These are phyloP conservation scores for Oxytorus armatus DNA, from an alignment of 2,888 invertebrate species.

Conservation along the genomic window DNA sequence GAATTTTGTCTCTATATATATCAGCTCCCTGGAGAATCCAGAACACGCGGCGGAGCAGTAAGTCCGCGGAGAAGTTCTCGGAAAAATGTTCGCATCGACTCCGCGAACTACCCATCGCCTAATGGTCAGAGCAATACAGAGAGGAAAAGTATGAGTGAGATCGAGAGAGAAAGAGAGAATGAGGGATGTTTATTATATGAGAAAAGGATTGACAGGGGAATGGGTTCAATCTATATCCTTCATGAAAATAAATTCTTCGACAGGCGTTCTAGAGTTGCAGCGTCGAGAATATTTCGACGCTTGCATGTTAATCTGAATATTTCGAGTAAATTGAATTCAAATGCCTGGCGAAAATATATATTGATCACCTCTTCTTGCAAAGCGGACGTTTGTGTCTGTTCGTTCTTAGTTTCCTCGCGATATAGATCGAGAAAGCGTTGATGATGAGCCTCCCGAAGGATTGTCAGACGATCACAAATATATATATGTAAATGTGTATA, in stretches of 20 bases:
- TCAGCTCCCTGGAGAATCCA: constrained; percentile 36
- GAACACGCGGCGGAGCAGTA: constrained; percentile 40
- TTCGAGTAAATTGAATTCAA: constrained; percentile 51
- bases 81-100: constrained; percentile 25
- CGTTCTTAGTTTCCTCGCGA: constrained; percentile 23
- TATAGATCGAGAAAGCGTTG: constrained; percentile 1
- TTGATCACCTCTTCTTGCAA: constrained; percentile 34
- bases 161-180: not conserved
- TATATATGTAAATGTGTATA: not conserved
- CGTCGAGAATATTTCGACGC: constrained; percentile 38
- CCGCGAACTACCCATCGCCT: constrained; percentile 1
- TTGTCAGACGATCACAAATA: constrained; percentile 11
- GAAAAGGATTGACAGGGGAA: constrained; percentile 3
- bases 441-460: constrained; percentile 4
- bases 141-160: not conserved
- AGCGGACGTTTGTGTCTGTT: not conserved
- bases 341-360: constrained; percentile 29
- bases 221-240: constrained; percentile 46
- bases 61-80: constrained; percentile 29
- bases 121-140: constrained; percentile 31
- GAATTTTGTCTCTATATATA: no score
- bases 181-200: constrained; percentile 22
- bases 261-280: constrained; percentile 3
- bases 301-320: constrained; percentile 63
- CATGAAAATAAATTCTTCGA: constrained; percentile 44